Conservation (phyloP, 2,113 vertebrate species). For the Vulpes vulpes region DNA sequence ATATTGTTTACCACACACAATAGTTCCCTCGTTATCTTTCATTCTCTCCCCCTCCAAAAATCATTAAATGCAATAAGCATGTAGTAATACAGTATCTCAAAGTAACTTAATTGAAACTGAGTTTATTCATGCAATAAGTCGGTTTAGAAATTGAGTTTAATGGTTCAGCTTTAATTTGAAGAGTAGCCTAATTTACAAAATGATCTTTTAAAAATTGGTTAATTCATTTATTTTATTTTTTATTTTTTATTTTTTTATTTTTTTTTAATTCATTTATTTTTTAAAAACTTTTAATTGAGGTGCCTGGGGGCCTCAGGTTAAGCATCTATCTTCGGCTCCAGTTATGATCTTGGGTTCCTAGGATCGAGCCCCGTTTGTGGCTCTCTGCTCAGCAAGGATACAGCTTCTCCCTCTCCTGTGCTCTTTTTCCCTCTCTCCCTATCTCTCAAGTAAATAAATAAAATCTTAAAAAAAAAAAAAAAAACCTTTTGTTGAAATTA, state of each 20-base stretch:
- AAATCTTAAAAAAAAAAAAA: not conserved
- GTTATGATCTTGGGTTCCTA: no score
- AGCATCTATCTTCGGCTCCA: no score
- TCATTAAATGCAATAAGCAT: constrained; percentile 48
- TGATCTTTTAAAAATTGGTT: constrained; percentile 30
- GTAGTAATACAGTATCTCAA: constrained; percentile 43
- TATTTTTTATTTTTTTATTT: no score
- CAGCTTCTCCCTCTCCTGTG: no score
- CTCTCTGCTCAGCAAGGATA: no score
- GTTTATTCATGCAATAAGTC: constrained; percentile 57
- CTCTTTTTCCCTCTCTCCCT: no score
- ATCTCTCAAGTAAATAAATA: no score
- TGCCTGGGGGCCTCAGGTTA: no score
- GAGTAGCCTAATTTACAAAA: constrained; percentile 37
- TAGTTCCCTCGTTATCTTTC: not conserved
- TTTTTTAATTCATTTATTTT: not conserved
- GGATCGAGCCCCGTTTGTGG: no score
- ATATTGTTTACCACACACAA: constrained; percentile 16
- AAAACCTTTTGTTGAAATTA: constrained; percentile 54
- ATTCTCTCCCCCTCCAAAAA: constrained; percentile 6
- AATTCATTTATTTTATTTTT: not conserved
- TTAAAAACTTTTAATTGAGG: no score
- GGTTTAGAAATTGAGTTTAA: constrained; percentile 52
- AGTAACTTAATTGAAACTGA: constrained; percentile 61
- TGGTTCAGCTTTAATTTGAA: constrained; percentile 52